Conservation (phyloP, 2,888 invertebrate species). For the Scotopteryx bipunctaria region DNA sequence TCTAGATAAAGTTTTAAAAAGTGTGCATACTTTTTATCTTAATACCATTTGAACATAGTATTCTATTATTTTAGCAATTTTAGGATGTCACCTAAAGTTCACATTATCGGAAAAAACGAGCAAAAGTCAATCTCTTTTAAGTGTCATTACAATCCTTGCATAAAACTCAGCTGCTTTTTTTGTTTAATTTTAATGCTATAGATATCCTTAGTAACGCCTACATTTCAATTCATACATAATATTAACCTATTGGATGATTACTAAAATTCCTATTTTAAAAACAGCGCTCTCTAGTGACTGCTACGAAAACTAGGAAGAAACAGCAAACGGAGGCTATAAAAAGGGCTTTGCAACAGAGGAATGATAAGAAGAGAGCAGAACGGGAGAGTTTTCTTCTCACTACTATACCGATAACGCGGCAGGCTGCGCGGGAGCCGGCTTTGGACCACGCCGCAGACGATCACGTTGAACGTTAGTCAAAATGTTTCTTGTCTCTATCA, state of each 20-base stretch:
- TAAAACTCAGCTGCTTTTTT: slow-evolving; percentile 11
- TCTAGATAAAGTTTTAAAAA: no score
- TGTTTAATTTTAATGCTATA: slow-evolving; percentile 12
- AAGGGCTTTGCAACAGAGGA: slow-evolving; percentile 96
- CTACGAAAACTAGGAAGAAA: slow-evolving; percentile 98
- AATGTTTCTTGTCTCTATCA: background rate
- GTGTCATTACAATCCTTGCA: slow-evolving; percentile 27
- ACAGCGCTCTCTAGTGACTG: slow-evolving; percentile 96
- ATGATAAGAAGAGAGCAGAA: slow-evolving; percentile 97
- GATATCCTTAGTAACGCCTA: slow-evolving; percentile 11
- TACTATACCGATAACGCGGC: slow-evolving; percentile 96
- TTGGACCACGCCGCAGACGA: slow-evolving; percentile 93
- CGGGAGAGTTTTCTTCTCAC: slow-evolving; percentile 97
- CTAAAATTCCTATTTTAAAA: slow-evolving; percentile 9
- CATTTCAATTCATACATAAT: slow-evolving; percentile 22
- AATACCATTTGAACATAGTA: slow-evolving; percentile 6
- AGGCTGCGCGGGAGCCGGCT: slow-evolving; percentile 98
- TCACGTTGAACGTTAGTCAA: slow-evolving; percentile 89
- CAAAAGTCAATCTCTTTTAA: slow-evolving; percentile 24
- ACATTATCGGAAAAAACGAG: slow-evolving; percentile 20
- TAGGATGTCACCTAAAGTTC: slow-evolving; percentile 9
- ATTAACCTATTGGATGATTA: background rate
- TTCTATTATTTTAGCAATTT: background rate
- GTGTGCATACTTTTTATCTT: background rate
- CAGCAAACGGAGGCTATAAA: slow-evolving; percentile 99